Evolutionary conservation across 2,797 vertebrate species (phyloP).

Genomic region (Amblyraja radiata): DNA sequence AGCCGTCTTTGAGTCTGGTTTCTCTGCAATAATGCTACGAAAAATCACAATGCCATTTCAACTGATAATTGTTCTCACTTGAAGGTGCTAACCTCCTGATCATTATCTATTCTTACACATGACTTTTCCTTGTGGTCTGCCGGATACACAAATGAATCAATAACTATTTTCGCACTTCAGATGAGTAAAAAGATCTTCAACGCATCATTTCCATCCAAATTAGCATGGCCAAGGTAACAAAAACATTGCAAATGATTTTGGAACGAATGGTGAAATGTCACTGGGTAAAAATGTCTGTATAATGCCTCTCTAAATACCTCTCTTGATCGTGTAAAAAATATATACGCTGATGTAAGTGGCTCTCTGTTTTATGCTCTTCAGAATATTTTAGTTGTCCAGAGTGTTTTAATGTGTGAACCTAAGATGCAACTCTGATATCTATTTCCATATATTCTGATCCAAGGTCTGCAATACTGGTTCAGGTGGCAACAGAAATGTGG

Average conservation of each 20-base stretch:
- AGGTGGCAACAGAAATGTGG: not conserved
- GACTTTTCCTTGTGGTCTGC: conserved; percentile 44
- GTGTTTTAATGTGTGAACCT: conserved; percentile 12
- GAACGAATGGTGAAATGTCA: not conserved
- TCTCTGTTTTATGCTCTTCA: not conserved
- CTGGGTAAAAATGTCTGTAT: not conserved
- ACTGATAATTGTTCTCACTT: conserved; percentile 5
- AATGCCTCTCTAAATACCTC: not conserved
- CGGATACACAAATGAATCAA: conserved; percentile 45
- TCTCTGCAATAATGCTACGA: not conserved
- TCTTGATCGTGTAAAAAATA: not conserved
- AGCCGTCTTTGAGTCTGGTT: conserved; percentile 42
- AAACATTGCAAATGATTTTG: not conserved
- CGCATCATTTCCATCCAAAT: not conserved
- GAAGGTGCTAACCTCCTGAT: conserved; percentile 45
- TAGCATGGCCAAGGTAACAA: not conserved
- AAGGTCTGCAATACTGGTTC: not conserved
- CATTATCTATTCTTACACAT: conserved; percentile 46
- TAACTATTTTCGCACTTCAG: conserved; percentile 11
- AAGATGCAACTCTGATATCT: not conserved
- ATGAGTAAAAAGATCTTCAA: not conserved
- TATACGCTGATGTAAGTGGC: not conserved
- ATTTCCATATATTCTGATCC: not conserved
- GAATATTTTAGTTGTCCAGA: not conserved
- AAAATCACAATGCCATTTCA: not conserved